Percentiles rank a stretch among this genome's conserved stretches.
Conservation (phyloP, 1,140 invertebrate species). For the Drosophila pseudoobscura region DNA sequence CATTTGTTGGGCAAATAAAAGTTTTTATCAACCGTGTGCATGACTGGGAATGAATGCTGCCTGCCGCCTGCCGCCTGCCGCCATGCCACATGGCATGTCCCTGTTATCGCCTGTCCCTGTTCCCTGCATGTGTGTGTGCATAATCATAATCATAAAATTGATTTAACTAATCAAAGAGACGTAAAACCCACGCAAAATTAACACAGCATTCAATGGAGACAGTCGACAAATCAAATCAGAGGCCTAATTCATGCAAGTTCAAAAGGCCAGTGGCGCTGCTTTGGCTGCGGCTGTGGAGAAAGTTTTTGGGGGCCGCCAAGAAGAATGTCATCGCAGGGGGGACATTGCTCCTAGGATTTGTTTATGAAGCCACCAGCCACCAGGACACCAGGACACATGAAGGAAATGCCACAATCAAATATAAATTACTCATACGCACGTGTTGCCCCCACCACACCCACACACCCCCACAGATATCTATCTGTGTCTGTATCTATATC, state of each 20-base stretch:
- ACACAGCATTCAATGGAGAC: conserved; percentile 65
- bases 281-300: conserved; percentile 20
- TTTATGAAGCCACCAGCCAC: background rate
- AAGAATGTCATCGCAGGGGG: conserved; percentile 64
- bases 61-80: background rate
- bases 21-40: conserved; percentile 59
- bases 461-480: background rate
- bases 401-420: conserved; percentile 69
- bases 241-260: conserved; percentile 71
- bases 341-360: conserved; percentile 48
- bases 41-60: conserved; percentile 53
- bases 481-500: conserved; percentile 20
- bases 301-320: conserved; percentile 62
- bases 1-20: conserved; percentile 38
- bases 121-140: conserved; percentile 16
- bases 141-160: conserved; percentile 77
- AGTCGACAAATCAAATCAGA: conserved; percentile 72
- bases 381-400: conserved; percentile 36
- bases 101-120: conserved; percentile 28
- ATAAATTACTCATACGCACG: conserved; percentile 76
- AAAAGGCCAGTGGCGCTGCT: conserved; percentile 48
- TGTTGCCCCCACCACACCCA: conserved; percentile 20
- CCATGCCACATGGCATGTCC: conserved; percentile 13
- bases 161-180: conserved; percentile 75
- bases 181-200: conserved; percentile 61